These are phyloP conservation scores for Ceratina australensis DNA, from an alignment of 1,140 invertebrate species.

Conservation along the genomic window DNA sequence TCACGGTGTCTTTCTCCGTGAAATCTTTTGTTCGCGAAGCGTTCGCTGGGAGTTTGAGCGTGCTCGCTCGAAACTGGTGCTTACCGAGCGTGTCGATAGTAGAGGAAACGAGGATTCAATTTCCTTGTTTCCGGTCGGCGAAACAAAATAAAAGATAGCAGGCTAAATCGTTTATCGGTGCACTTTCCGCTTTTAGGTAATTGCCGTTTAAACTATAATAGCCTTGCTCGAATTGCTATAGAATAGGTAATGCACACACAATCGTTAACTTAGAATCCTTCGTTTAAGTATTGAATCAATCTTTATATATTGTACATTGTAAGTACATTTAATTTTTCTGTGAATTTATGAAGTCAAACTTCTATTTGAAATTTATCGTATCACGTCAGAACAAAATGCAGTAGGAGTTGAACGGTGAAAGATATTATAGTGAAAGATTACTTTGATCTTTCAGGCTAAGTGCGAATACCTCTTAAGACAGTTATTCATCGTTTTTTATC, in stretches of 20 bases:
- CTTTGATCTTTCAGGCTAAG: slow-evolving; percentile 40
- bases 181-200: slow-evolving; percentile 28
- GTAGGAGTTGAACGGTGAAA: slow-evolving; percentile 54
- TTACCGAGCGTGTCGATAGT: slow-evolving; percentile 58
- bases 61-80: slow-evolving; percentile 43
- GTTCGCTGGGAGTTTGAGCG: not conserved
- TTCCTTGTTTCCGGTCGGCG: slow-evolving; percentile 65
- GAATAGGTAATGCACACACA: too few species aligned
- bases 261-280: too few species aligned
- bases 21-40: not conserved
- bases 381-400: not conserved
- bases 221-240: not conserved
- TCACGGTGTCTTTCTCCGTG: not conserved
- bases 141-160: slow-evolving; percentile 43
- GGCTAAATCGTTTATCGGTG: slow-evolving; percentile 14
- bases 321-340: too few species aligned
- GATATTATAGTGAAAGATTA: slow-evolving; percentile 49
- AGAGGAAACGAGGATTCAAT: slow-evolving; percentile 69
- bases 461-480: slow-evolving; percentile 26
- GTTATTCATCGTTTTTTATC: slow-evolving; percentile 36
- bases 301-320: too few species aligned
- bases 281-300: too few species aligned
- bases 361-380: too few species aligned
- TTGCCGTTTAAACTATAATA: not conserved
- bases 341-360: too few species aligned